phyloP scores from a whole-genome alignment of 2,113 vertebrate species.

The Amphiprion ocellaris region DNA sequence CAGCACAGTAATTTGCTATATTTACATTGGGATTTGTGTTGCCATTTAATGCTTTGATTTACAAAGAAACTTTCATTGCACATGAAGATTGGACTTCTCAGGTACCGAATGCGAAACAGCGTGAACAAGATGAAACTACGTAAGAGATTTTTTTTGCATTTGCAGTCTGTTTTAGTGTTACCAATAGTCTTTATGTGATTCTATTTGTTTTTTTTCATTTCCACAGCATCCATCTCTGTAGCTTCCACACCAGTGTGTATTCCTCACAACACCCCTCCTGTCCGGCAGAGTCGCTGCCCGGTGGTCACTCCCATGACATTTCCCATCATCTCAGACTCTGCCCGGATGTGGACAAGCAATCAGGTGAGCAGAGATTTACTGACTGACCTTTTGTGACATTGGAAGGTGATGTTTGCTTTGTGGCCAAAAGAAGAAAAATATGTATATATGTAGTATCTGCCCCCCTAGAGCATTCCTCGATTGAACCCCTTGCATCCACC shows the following conservation, averaged over 20 bases:
- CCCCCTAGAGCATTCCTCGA: slow-evolving; percentile 69
- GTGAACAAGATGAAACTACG: slow-evolving; percentile 73
- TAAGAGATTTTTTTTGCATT: slow-evolving; percentile 22
- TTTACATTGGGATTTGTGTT: background rate
- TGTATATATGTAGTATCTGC: background rate
- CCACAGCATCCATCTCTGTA: slow-evolving; percentile 69
- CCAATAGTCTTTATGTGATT: slow-evolving; percentile 8
- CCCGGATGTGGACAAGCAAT: slow-evolving; percentile 46
- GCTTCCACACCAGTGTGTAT: slow-evolving; percentile 67
- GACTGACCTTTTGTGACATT: background rate
- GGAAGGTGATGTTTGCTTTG: background rate
- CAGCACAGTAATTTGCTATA: background rate
- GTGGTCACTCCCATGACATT: slow-evolving; percentile 59
- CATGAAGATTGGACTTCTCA: slow-evolving; percentile 6
- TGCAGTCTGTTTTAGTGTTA: background rate
- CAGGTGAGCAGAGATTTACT: slow-evolving; percentile 64
- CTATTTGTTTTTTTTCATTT: slow-evolving; percentile 12
- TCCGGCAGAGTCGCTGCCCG: slow-evolving; percentile 46
- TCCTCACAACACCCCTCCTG: slow-evolving; percentile 25
- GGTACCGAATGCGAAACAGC: background rate
- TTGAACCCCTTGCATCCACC: slow-evolving; percentile 81
- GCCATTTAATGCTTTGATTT: slow-evolving; percentile 7
- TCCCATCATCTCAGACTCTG: slow-evolving; percentile 70
- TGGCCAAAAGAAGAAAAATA: background rate
- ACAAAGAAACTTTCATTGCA: slow-evolving; percentile 19